phyloP scores from a whole-genome alignment of 2,797 vertebrate species.

The Peromyscus aztecus region DNA sequence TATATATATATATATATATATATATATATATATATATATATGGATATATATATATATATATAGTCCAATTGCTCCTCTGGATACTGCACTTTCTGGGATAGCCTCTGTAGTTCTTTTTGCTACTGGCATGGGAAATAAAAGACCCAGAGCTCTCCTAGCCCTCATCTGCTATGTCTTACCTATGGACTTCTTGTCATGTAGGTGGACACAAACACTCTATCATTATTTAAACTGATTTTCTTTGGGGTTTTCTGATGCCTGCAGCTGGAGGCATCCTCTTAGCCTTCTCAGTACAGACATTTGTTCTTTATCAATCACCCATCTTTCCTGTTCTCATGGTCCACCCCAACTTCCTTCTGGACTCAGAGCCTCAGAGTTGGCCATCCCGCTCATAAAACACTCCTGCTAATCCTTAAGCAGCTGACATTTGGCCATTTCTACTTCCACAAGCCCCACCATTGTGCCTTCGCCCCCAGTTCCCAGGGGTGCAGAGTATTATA shows the following conservation, averaged over 20 bases:
- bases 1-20: no score
- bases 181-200: background rate
- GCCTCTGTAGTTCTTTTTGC: background rate
- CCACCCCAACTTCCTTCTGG: background rate
- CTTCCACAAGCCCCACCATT: background rate
- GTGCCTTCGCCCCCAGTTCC: background rate
- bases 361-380: background rate
- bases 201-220: background rate
- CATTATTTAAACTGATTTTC: background rate
- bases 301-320: background rate
- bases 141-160: background rate
- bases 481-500: background rate
- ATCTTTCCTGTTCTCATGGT: background rate
- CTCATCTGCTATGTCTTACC: background rate
- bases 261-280: background rate
- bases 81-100: background rate
- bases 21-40: no score
- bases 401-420: background rate
- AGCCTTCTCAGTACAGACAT: background rate
- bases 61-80: background rate
- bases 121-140: background rate
- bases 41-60: no score
- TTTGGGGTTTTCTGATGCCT: background rate
- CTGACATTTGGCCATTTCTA: constrained; percentile 11
- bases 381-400: background rate